Percentiles rank a stretch among this genome's conserved stretches.
Evolutionary conservation across 2,797 vertebrate species (phyloP).

Genomic region (Mastacembelus armatus): DNA sequence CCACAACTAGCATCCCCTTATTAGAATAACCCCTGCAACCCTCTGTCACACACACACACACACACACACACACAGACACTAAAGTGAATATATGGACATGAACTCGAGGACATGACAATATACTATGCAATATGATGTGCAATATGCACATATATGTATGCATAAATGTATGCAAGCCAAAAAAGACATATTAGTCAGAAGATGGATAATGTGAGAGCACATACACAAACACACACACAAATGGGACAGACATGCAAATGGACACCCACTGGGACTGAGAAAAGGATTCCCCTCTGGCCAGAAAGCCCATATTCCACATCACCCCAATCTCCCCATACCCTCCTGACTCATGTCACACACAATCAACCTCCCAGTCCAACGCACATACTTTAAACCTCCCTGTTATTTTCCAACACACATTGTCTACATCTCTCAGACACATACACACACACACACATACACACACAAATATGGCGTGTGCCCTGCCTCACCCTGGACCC

Average conservation of each 20-base stretch:
- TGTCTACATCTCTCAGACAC: conserved; percentile 43
- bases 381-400: conserved; percentile 36
- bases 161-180: conserved; percentile 56
- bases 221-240: conserved; percentile 58
- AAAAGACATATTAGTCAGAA: conserved; percentile 70
- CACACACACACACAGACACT: conserved; percentile 25
- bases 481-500: conserved; percentile 78
- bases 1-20: conserved; percentile 72
- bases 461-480: conserved; percentile 56
- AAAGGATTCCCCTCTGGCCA: conserved; percentile 78
- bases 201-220: conserved; percentile 56
- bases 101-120: conserved; percentile 57
- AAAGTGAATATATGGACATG: conserved; percentile 58
- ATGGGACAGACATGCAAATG: conserved; percentile 76
- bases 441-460: conserved; percentile 44
- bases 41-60: conserved; percentile 24
- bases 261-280: conserved; percentile 59
- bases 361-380: conserved; percentile 71
- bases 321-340: conserved; percentile 44
- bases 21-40: conserved; percentile 81
- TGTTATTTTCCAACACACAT: conserved; percentile 47
- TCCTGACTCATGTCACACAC: conserved; percentile 79
- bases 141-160: conserved; percentile 65
- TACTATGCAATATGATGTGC: conserved; percentile 65
- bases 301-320: conserved; percentile 62